phyloP scores from a whole-genome alignment of 2,888 invertebrate genomes.

The Luperina nickerlii region DNA sequence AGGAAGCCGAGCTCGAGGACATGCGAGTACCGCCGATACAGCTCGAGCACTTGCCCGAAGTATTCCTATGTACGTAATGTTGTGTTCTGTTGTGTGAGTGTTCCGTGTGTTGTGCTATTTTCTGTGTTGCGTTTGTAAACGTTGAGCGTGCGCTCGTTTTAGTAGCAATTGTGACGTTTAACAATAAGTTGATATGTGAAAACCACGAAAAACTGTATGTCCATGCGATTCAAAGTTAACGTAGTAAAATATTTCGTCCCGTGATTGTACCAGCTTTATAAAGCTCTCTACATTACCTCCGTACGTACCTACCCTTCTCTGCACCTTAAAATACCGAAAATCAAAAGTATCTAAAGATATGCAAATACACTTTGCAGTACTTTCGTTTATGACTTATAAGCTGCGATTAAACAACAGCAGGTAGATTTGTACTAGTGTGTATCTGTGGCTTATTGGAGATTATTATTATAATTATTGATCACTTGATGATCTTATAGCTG shows the following conservation, averaged over 20 bases:
- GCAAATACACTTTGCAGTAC: not conserved
- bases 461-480: not conserved
- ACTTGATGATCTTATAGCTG: too few relatives aligned
- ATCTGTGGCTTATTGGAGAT: not conserved
- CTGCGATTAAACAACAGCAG: not conserved
- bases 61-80: conserved; percentile 92
- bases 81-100: conserved; percentile 68
- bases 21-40: conserved; percentile 94
- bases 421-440: not conserved
- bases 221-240: not conserved
- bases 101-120: conserved; percentile 62
- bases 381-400: not conserved
- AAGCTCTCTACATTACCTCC: not conserved
- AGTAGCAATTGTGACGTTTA: conserved; percentile 35
- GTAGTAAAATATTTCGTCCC: not conserved
- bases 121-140: conserved; percentile 50
- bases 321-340: not conserved
- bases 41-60: conserved; percentile 93
- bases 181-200: conserved; percentile 2
- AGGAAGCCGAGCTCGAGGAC: conserved; percentile 85
- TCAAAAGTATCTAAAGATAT: not conserved
- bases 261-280: not conserved
- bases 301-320: not conserved
- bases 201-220: conserved; percentile 2
- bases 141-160: conserved; percentile 21